A percentile compares a stretch with the other conserved stretches of the same genome.
These are phyloP conservation scores for Bombycilla garrulus DNA, from an alignment of 2,113 vertebrate species.

Conservation along the genomic window DNA sequence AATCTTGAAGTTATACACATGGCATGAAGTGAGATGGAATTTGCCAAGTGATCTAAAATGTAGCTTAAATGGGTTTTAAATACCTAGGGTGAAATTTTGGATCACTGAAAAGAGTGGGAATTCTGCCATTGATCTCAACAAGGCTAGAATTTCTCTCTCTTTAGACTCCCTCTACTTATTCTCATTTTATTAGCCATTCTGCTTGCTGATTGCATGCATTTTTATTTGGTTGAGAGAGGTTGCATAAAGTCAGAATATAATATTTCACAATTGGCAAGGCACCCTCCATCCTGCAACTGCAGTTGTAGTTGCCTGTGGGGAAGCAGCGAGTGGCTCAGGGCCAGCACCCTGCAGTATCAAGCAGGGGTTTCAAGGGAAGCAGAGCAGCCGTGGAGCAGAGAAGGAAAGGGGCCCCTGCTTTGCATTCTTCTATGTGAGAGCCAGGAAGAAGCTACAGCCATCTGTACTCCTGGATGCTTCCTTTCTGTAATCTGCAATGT, in stretches of 20 bases:
- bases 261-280: conserved; percentile 26
- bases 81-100: conserved; percentile 17
- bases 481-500: background rate
- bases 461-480: background rate
- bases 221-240: conserved; percentile 1
- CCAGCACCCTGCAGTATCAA: background rate
- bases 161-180: background rate
- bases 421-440: background rate
- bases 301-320: background rate
- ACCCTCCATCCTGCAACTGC: background rate
- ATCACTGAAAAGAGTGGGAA: background rate
- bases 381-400: background rate
- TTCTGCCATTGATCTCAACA: conserved; percentile 13
- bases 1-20: background rate
- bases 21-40: background rate
- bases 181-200: background rate
- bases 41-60: background rate
- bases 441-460: conserved; percentile 21
- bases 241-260: conserved; percentile 14
- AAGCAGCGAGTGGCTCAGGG: background rate
- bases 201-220: conserved; percentile 8
- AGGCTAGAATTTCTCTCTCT: conserved; percentile 1
- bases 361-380: background rate
- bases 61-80: background rate
- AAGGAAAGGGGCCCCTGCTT: conserved; percentile 16